Evolutionary conservation across 2,888 invertebrate genomes (phyloP).

Genomic region (Rapana venosa): DNA sequence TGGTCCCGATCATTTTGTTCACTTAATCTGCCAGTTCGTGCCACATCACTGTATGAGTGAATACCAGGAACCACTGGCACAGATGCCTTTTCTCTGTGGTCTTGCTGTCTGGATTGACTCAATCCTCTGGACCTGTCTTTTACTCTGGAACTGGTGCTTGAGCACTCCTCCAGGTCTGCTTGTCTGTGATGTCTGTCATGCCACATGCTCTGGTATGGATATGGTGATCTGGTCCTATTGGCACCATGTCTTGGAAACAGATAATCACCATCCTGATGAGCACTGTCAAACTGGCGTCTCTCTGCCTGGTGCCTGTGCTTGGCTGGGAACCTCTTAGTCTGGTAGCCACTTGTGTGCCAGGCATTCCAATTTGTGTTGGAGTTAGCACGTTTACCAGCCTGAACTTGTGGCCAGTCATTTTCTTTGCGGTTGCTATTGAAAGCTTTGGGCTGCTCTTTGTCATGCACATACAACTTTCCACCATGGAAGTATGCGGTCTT

Average conservation of each 20-base stretch:
- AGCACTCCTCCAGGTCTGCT: too few relatives aligned
- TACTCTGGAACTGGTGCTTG: not conserved
- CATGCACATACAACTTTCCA: not conserved
- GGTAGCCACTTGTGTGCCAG: not conserved
- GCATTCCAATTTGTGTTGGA: not conserved
- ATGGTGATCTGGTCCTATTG: not conserved
- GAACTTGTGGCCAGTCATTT: not conserved
- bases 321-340: not conserved
- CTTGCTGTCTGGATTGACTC: not conserved
- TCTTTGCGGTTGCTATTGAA: not conserved
- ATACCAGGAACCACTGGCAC: not conserved
- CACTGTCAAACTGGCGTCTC: not conserved
- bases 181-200: too few relatives aligned
- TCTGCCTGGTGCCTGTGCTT: not conserved
- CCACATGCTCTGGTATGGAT: not conserved
- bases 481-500: not conserved
- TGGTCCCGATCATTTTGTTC: too few relatives aligned
- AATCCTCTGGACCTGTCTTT: not conserved
- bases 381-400: too few relatives aligned
- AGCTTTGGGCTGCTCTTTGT: not conserved
- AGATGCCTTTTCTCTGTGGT: not conserved
- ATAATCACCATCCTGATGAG: not conserved
- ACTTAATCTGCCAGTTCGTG: not conserved
- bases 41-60: not conserved
- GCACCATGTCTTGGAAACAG: not conserved